These are phyloP conservation scores for Cyclina sinensis DNA, from an alignment of 1,140 invertebrate genomes.

Conservation along the genomic window DNA sequence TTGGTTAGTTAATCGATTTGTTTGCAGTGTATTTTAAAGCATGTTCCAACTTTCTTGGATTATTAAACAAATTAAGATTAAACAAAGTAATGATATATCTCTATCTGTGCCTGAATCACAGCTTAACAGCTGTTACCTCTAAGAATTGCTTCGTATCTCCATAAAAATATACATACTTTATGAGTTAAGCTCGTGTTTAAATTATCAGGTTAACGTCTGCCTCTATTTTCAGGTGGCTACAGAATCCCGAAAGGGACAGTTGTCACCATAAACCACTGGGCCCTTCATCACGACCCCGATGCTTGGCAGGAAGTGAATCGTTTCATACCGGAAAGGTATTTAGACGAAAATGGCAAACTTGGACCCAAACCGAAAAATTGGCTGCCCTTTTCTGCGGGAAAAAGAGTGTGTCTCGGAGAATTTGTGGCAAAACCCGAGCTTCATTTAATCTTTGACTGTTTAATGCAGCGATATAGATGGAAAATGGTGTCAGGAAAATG, in stretches of 20 bases:
- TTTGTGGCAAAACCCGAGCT: constrained; percentile 68
- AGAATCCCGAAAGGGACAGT: constrained; percentile 92
- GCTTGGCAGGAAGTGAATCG: constrained; percentile 91
- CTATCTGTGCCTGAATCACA: no score
- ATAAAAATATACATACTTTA: no score
- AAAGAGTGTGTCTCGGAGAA: constrained; percentile 69
- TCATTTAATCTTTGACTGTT: constrained; percentile 69
- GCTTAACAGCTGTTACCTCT: no score
- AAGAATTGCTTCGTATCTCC: no score
- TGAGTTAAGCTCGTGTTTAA: no score
- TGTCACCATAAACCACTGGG: constrained; percentile 93
- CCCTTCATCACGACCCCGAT: constrained; percentile 91
- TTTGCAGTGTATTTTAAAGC: no score
- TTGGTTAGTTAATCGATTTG: no score
- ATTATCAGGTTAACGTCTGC: no score
- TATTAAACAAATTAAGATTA: no score
- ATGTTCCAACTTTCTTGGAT: no score
- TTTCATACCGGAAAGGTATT: constrained; percentile 91
- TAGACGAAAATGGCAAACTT: constrained; percentile 78
- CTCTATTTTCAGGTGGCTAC: constrained; percentile 84
- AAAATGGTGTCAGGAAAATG: constrained; percentile 30
- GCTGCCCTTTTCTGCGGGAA: constrained; percentile 71
- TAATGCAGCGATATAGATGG: constrained; percentile 84
- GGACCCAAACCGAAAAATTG: constrained; percentile 63
- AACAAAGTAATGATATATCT: no score